Conservation (phyloP, 35 echinoderm and acorn worm genomes). For the Eucidaris tribuloides region DNA sequence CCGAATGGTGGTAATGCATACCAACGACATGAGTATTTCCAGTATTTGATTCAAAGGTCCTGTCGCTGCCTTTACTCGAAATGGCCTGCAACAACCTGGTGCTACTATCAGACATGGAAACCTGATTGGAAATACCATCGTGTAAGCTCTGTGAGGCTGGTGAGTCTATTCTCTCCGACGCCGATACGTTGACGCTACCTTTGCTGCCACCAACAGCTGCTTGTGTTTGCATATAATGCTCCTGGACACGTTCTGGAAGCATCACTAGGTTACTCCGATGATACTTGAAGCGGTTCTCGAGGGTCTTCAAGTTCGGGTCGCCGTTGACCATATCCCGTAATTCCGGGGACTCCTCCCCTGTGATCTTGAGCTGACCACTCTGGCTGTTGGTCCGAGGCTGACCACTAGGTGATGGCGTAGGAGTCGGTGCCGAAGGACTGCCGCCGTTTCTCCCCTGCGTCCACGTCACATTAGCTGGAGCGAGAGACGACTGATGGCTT, state of each 20-base stretch:
- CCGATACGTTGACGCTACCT: too few species aligned
- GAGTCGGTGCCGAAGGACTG: too few species aligned
- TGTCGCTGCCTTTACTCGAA: too few species aligned
- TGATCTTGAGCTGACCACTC: constrained; percentile 54
- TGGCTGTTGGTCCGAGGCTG: not conserved
- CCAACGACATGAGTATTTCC: not conserved
- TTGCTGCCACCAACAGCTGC: not conserved
- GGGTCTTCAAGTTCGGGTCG: constrained; percentile 70
- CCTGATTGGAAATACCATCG: not conserved
- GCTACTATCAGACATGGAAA: not conserved
- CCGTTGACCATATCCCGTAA: constrained; percentile 59
- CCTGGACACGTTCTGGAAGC: constrained; percentile 16
- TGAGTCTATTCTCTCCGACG: too few species aligned
- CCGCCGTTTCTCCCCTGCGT: too few species aligned
- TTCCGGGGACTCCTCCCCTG: constrained; percentile 69
- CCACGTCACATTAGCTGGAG: too few species aligned
- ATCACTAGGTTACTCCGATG: constrained; percentile 37
- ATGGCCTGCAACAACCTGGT: too few species aligned
- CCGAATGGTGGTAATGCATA: constrained; percentile 1
- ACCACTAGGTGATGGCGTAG: too few species aligned
- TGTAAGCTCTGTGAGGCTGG: not conserved
- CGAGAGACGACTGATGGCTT: too few species aligned
- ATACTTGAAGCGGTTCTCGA: constrained; percentile 72
- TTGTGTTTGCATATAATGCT: not conserved
- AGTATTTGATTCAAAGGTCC: not conserved